Evolutionary conservation across 2,113 vertebrate species (phyloP).

Genomic region (Machaerirhynchus nigripectus): DNA sequence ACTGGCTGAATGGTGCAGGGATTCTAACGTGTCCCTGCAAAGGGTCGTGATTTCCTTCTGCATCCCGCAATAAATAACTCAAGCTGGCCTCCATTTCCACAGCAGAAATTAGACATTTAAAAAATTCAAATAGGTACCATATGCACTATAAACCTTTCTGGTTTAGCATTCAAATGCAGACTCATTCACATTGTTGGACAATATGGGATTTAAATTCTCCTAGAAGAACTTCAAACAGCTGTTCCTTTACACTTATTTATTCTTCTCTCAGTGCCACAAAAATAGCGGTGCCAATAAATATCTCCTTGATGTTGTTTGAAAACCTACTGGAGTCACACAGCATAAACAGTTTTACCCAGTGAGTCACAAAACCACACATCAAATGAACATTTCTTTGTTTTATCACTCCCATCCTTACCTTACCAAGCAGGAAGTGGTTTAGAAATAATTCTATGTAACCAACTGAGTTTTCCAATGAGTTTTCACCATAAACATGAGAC

Average conservation of each 20-base stretch:
- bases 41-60: constrained; percentile 55
- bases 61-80: constrained; percentile 64
- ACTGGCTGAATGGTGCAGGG: constrained; percentile 16
- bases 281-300: background rate
- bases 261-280: background rate
- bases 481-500: background rate
- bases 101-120: constrained; percentile 57
- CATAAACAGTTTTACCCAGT: background rate
- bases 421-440: background rate
- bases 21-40: constrained; percentile 40
- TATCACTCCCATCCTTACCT: background rate
- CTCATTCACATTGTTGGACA: background rate
- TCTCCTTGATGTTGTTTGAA: background rate
- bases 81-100: constrained; percentile 53
- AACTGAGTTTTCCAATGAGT: background rate
- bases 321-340: background rate
- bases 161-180: constrained; percentile 39
- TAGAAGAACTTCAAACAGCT: background rate
- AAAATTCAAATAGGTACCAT: constrained; percentile 64
- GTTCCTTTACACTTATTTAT: background rate
- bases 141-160: constrained; percentile 35
- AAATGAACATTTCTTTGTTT: background rate
- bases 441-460: background rate
- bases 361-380: background rate
- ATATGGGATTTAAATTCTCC: background rate